Conservation (phyloP, 2,888 invertebrate species). For the Stomorhina lunata region DNA sequence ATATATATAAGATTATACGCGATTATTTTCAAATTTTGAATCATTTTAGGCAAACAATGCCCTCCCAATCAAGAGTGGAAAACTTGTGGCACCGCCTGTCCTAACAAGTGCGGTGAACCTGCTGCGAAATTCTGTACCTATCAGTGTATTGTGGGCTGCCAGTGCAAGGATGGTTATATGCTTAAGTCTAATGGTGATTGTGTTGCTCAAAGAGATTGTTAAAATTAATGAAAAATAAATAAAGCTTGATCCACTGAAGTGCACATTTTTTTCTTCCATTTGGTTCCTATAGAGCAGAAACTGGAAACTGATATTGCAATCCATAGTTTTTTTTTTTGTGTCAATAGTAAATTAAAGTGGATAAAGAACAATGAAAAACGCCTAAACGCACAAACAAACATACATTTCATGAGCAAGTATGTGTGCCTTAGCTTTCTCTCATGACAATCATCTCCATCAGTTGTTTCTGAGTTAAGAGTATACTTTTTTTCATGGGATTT, state of each 20-base stretch:
- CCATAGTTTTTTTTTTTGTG: too few relatives aligned
- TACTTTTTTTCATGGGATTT: too few relatives aligned
- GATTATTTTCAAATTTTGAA: background rate
- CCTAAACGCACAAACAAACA: too few relatives aligned
- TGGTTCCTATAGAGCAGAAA: too few relatives aligned
- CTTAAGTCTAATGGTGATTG: slow-evolving; percentile 35
- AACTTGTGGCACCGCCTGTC: slow-evolving; percentile 58
- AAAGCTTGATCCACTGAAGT: background rate
- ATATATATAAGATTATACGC: background rate
- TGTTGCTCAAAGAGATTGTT: slow-evolving; percentile 45
- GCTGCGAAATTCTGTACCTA: slow-evolving; percentile 33
- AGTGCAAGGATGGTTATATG: slow-evolving; percentile 49
- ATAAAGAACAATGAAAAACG: too few relatives aligned
- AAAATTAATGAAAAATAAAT: background rate
- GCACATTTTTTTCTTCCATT: too few relatives aligned
- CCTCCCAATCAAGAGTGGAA: slow-evolving; percentile 46
- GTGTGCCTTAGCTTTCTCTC: too few relatives aligned
- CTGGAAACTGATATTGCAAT: too few relatives aligned
- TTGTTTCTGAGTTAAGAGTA: too few relatives aligned
- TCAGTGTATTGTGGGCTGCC: slow-evolving; percentile 58
- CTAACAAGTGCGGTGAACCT: slow-evolving; percentile 31
- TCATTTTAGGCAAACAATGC: background rate
- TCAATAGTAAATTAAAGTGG: too few relatives aligned
- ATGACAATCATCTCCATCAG: too few relatives aligned
- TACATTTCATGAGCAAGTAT: too few relatives aligned